Evolutionary conservation across 2,797 vertebrate genomes (phyloP), one percentile per base, ranked within the genome.

Genomic region (Merluccius polli): DNA sequence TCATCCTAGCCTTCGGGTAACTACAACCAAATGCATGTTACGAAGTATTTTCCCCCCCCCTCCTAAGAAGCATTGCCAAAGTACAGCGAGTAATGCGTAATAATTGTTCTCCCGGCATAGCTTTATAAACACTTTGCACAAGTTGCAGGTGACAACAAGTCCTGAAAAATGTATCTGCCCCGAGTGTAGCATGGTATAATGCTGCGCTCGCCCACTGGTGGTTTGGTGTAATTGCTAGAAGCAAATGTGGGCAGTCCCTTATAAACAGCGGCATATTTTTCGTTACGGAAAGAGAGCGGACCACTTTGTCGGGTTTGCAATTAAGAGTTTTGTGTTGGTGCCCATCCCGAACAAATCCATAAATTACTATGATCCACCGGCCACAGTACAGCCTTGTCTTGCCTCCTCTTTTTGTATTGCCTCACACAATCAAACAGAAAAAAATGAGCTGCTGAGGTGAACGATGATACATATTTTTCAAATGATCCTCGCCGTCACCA

Each of bases 371-470:
- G 63, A 86, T 80, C 79, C 79, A 79, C 41, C 59, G 78, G 81
- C 80, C 84, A 77, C 80, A 84, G 78, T 75, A 48, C 73, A 85
- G 87, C 87, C 87, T 91, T 89, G 77, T 79, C 35, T 35, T 85
- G 88, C 89, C 89, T 87, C 86, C 79, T 82, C 69, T 65, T 27
- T 65, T 87, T 85, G 81, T 78, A 72, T 86, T 87, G 88, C 89
- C 88, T 44, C 87, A 83, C 82, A 82, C 8, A 73, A 80, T 84
- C 81, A 77, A 70, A 8, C 59, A 24, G 24, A 59, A 18, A 38
- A n/a, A 80, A 82, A 84, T 78, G 87, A 88, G 86, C 83, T 86
- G 72, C 87, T 87, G 73, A 82, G 82, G 79, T 75, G 70, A 88
- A 77, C 81, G 75, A 86, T 83, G 79, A 91, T 87, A 83, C 86